These are phyloP conservation scores for Galbula dea DNA, from an alignment of 2,113 vertebrate genomes.

Conservation along the genomic window DNA sequence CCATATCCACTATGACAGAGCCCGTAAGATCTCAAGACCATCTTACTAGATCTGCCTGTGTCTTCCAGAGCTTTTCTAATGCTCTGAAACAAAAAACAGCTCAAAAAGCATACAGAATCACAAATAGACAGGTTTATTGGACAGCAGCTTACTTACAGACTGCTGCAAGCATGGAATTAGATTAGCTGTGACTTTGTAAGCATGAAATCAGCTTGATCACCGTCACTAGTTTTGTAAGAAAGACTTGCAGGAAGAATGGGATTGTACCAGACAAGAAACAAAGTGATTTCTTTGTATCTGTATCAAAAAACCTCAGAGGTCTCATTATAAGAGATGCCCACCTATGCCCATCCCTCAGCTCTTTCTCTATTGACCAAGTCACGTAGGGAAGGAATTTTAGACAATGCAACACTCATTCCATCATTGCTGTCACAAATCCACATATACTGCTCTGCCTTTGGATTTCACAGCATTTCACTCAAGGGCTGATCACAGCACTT, in stretches of 20 bases:
- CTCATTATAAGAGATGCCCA: neutral
- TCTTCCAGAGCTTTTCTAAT: neutral
- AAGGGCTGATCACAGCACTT: neutral
- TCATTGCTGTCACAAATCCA: neutral
- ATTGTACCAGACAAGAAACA: neutral
- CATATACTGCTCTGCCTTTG: neutral
- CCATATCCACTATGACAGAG: accelerated
- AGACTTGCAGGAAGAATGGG: neutral
- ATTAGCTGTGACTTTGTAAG: neutral
- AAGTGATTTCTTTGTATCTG: neutral
- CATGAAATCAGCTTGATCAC: neutral
- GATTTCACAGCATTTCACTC: neutral
- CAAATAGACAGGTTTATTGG: neutral
- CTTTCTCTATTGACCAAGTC: neutral
- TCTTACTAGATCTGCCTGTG: neutral
- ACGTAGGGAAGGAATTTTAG: neutral
- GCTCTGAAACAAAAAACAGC: neutral
- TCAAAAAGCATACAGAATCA: neutral
- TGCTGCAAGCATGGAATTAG: neutral
- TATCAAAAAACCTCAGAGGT: neutral
- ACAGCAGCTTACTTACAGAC: neutral
- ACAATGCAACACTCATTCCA: neutral
- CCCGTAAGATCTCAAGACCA: accelerated
- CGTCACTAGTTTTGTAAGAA: neutral
- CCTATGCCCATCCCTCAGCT: neutral